A percentile compares a stretch with the other conserved stretches of the same genome.
Conservation (phyloP, 2,113 vertebrate species). For the Tautogolabrus adspersus region DNA sequence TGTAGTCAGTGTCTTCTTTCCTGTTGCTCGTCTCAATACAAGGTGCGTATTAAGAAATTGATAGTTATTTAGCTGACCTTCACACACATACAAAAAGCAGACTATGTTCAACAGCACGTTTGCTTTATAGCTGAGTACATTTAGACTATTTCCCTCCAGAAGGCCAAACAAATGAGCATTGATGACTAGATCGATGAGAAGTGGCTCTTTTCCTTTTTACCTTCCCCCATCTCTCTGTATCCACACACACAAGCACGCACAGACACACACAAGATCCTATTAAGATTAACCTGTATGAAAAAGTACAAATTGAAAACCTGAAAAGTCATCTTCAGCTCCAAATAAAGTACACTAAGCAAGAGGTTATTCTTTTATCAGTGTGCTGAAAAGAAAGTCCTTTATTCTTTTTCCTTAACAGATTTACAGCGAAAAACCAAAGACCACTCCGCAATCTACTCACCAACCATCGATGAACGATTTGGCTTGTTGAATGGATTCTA, state of each 20-base stretch:
- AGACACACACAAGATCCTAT: conserved; percentile 63
- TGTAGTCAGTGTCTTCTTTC: background rate
- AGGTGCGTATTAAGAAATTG: background rate
- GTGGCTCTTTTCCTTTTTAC: conserved; percentile 45
- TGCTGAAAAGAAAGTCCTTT: conserved; percentile 44
- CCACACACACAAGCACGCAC: conserved; percentile 18
- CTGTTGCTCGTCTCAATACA: too few species aligned
- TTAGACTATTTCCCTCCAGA: conserved; percentile 14
- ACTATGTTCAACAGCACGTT: background rate
- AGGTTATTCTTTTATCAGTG: conserved; percentile 51
- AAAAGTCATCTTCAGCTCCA: conserved; percentile 62
- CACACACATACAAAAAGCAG: conserved; percentile 1
- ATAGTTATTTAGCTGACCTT: too few species aligned
- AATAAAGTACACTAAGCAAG: conserved; percentile 51
- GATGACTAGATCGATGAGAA: conserved; percentile 53
- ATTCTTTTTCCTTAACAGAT: conserved; percentile 28
- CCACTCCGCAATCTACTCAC: background rate
- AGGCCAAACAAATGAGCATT: conserved; percentile 50
- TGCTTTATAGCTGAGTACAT: conserved; percentile 16
- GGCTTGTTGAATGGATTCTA: background rate
- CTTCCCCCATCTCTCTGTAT: conserved; percentile 20
- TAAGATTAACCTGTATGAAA: conserved; percentile 75
- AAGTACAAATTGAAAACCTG: conserved; percentile 72
- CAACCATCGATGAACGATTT: background rate
- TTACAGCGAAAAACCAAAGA: background rate